Conservation (phyloP, 2,113 vertebrate species). For the Rhynchomys soricoides region DNA sequence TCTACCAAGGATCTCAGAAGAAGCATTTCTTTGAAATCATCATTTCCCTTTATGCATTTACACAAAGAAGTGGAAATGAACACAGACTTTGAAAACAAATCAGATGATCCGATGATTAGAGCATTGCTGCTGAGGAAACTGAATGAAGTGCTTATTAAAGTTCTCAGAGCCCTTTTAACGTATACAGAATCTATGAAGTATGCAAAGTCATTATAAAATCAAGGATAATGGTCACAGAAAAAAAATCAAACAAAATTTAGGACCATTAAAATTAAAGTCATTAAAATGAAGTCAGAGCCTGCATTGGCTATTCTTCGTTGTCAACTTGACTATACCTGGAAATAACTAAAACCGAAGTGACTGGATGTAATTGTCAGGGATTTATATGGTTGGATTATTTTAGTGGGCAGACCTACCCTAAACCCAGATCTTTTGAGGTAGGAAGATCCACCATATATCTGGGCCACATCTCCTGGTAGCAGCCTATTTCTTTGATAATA, state of each 20-base stretch:
- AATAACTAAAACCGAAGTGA: neutral
- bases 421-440: neutral
- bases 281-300: neutral
- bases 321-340: neutral
- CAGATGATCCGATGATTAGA: neutral
- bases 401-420: neutral
- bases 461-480: neutral
- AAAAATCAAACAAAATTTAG: neutral
- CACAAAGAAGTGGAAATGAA: constrained; percentile 21
- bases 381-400: neutral
- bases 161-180: neutral
- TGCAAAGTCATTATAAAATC: neutral
- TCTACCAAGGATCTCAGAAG: fast-evolving
- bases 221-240: neutral
- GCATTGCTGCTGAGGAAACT: neutral
- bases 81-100: neutral
- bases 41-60: neutral
- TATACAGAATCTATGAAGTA: neutral
- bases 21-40: neutral
- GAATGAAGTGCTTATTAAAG: neutral
- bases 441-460: too few species aligned
- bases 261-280: neutral
- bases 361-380: neutral
- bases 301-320: neutral
- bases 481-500: neutral